These are phyloP conservation scores for Liolophura sinensis DNA, from an alignment of 1,140 invertebrate genomes.

Conservation along the genomic window DNA sequence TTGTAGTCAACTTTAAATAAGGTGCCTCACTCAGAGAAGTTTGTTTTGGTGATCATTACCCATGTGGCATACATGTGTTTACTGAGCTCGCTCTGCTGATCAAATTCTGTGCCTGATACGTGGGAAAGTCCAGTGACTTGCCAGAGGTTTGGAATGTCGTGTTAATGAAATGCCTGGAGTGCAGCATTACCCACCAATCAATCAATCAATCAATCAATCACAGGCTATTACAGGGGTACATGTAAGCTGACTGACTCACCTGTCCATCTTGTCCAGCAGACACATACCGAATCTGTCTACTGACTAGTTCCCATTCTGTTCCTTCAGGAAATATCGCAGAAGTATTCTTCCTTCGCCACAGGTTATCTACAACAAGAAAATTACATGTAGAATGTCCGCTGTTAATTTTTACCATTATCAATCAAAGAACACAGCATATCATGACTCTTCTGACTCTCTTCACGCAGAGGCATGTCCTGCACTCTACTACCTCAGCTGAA, in stretches of 20 bases:
- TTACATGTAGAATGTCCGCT: neutral
- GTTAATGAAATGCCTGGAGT: no score
- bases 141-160: no score
- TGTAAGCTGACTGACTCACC: conserved; percentile 20
- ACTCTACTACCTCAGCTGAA: neutral
- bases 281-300: conserved; percentile 57
- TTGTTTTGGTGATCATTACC: no score
- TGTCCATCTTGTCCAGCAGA: conserved; percentile 66
- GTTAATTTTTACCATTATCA: neutral
- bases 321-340: conserved; percentile 62
- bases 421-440: neutral
- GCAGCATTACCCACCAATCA: no score
- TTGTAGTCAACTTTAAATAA: no score
- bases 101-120: no score
- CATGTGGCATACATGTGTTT: no score
- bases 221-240: neutral
- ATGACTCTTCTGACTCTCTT: neutral
- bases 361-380: conserved; percentile 16
- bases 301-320: conserved; percentile 47
- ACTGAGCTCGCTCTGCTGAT: no score
- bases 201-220: no score
- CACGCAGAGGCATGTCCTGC: no score
- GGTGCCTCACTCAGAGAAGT: no score
- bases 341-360: conserved; percentile 64
- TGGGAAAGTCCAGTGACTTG: no score